Conservation (phyloP, 2,797 vertebrate genomes). For the Novumbra hubbsi region DNA sequence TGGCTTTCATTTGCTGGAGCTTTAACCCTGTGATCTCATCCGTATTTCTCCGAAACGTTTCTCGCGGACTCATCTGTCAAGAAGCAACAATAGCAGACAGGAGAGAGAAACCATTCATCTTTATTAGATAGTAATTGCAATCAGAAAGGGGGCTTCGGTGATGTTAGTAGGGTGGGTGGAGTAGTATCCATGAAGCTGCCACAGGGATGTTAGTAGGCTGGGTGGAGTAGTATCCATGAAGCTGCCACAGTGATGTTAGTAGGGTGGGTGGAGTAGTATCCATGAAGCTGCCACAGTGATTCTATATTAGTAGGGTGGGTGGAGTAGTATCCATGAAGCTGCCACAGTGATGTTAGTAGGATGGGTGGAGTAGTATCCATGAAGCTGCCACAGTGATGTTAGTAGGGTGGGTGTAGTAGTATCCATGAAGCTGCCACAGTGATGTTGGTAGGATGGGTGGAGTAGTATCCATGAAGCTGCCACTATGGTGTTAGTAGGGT, state of each 20-base stretch:
- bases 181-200: constrained; percentile 31
- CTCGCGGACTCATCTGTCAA: constrained; percentile 9
- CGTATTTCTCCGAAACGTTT: constrained; percentile 24
- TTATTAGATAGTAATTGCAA: constrained; percentile 65
- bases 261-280: too few relatives aligned
- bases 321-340: constrained; percentile 34
- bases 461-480: too few relatives aligned
- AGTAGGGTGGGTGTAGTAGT: constrained; percentile 51
- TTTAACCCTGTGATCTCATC: constrained; percentile 50
- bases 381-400: constrained; percentile 65
- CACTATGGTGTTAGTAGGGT: too few relatives aligned
- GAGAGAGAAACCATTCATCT: constrained; percentile 55
- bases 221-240: too few relatives aligned
- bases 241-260: too few relatives aligned
- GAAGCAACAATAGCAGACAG: constrained; percentile 29
- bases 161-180: constrained; percentile 55
- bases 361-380: too few relatives aligned
- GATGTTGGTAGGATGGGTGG: too few relatives aligned
- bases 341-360: too few relatives aligned
- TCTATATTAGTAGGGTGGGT: constrained; percentile 56
- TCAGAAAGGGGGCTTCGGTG: constrained; percentile 56
- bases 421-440: constrained; percentile 20
- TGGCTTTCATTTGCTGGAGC: constrained; percentile 50
- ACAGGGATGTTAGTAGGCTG: too few relatives aligned
- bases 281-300: too few relatives aligned